Evolutionary conservation across 2,888 invertebrate species (phyloP), one percentile per base, ranked within the genome.

Genomic region (Anaspis maculata): DNA sequence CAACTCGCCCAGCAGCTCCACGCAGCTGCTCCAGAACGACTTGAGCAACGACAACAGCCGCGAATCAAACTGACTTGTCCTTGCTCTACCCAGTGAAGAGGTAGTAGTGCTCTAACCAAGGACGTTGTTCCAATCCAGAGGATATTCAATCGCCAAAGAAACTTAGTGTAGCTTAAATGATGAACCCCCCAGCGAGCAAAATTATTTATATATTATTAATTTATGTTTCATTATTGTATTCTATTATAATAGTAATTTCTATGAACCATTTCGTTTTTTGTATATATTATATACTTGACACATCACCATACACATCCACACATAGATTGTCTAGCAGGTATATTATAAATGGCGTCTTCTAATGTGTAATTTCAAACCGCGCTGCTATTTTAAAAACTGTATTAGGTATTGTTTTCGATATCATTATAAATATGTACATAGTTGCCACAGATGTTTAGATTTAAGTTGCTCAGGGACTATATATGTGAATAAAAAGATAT

Each of bases 21-120:
- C 15, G 55, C 64, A 41, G 56, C 43, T 69, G 36, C 51, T 54
- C 41, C 61, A 56, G 46, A 69, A 66, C 42, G 21, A 34, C 30
- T 74, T 77, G 27, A 76, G 77, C 46, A 79, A 76, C 54, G 83
- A 83, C 57, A 82, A 81, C 57, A 82, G 82, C 56, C 71, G 81
- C 45, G 83, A 83, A 59, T 82, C 83, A 27, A 77, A 72, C 64
- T 49, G 39, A 51, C 31, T 11, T n/a, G n/a, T 26, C 16, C 16
- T 14, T 10, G 13, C 5, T 27, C 10, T 11, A 10, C 5, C 21
- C 29, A 32, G 37, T 34, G 32, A 37, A 37, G 10, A 32, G 37
- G 16, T 37, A 27, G 9, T 19, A 6, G 9, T 19, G 19, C 24
- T 14, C 22, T 10, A 11, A 25, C 4, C 10, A 10, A 25, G 25